Percentiles rank a stretch among this genome's conserved stretches.
Evolutionary conservation across 1,140 invertebrate genomes (phyloP).

Genomic region (Drosophila pectinifera): DNA sequence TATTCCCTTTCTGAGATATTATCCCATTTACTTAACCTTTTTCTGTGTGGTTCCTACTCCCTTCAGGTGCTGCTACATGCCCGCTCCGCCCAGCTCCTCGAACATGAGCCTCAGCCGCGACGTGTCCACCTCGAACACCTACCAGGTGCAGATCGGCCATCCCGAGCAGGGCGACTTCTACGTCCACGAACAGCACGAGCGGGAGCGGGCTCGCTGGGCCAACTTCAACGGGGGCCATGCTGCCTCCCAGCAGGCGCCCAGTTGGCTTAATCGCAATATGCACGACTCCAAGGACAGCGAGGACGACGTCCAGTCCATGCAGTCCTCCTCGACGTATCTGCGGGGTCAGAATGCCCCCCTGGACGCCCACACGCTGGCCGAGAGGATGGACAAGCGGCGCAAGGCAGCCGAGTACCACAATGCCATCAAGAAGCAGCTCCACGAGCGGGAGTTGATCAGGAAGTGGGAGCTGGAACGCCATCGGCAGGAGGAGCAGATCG

Average conservation of each 20-base stretch:
- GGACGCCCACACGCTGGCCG: constrained; percentile 87
- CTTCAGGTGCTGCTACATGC: constrained; percentile 55
- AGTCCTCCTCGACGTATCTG: constrained; percentile 86
- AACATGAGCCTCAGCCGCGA: constrained; percentile 74
- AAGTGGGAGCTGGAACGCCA: constrained; percentile 87
- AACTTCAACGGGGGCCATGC: constrained; percentile 75
- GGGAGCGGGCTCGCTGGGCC: constrained; percentile 88
- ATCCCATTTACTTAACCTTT: neutral
- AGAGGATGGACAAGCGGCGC: constrained; percentile 87
- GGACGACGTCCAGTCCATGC: constrained; percentile 82
- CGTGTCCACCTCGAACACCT: constrained; percentile 79
- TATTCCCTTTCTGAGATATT: neutral
- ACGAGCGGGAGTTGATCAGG: constrained; percentile 87
- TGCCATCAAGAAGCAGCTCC: constrained; percentile 89
- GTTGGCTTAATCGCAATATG: constrained; percentile 74
- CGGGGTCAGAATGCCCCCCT: constrained; percentile 89
- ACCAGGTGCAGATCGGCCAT: constrained; percentile 72
- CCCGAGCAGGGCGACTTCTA: constrained; percentile 72
- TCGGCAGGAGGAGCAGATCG: constrained; percentile 87
- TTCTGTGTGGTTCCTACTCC: neutral
- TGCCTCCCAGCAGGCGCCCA: constrained; percentile 49
- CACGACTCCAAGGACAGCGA: constrained; percentile 82
- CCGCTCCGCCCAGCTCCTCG: constrained; percentile 61
- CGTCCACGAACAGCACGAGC: constrained; percentile 85
- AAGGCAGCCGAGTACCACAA: constrained; percentile 89